Conservation (phyloP, 2,797 vertebrate genomes). For the Caiman crocodilus region DNA sequence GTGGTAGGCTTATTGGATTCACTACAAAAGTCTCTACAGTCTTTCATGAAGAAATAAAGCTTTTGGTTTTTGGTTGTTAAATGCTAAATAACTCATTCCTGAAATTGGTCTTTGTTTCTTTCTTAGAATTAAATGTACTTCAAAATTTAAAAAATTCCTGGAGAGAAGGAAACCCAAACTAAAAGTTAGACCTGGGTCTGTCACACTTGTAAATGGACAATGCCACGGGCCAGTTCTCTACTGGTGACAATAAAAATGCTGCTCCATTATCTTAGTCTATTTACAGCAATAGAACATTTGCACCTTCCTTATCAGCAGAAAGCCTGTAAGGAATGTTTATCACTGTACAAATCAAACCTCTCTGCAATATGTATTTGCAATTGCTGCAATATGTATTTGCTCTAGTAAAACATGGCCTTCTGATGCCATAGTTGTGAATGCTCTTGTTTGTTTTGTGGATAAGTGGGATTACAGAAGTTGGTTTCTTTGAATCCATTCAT, state of each 20-base stretch:
- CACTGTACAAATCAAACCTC: slow-evolving; percentile 17
- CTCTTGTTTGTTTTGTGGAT: not conserved
- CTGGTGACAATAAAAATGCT: not conserved
- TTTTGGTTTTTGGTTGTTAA: not conserved
- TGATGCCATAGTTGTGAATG: not conserved
- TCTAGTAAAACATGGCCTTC: slow-evolving; percentile 19
- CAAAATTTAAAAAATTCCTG: not conserved
- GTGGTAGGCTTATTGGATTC: not conserved
- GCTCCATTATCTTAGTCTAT: slow-evolving; percentile 44
- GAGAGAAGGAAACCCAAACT: not conserved
- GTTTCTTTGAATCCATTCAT: not conserved
- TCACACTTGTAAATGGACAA: not conserved
- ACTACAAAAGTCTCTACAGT: not conserved
- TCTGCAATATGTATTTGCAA: not conserved
- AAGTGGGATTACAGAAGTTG: not conserved
- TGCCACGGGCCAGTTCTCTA: not conserved
- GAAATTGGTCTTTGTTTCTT: too few relatives aligned
- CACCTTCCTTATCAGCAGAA: slow-evolving; percentile 7
- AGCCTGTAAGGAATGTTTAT: slow-evolving; percentile 25
- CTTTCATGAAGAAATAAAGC: not conserved
- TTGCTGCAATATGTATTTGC: not conserved
- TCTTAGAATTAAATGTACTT: too few relatives aligned
- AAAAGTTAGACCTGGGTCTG: not conserved
- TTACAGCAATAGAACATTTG: slow-evolving; percentile 33
- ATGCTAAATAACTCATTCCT: too few relatives aligned